Evolutionary conservation across 2,888 invertebrate species (phyloP).

Genomic region (Petrolisthes manimaculis): DNA sequence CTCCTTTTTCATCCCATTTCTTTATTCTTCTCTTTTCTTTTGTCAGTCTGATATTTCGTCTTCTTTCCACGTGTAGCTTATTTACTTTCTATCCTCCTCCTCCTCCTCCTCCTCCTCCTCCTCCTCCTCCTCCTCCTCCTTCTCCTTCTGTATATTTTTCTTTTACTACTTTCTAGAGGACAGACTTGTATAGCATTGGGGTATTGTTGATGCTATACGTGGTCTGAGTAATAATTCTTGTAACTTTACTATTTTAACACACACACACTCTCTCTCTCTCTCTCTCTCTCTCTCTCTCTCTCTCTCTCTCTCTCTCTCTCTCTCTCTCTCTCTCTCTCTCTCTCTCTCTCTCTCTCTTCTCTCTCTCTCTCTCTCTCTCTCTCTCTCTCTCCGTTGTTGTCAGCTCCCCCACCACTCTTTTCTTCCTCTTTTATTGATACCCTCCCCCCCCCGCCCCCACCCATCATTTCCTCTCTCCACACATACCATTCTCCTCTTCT

Average conservation of each 20-base stretch:
- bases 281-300: slow-evolving; percentile 31
- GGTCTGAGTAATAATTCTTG: background rate
- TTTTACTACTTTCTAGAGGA: background rate
- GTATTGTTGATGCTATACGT: background rate
- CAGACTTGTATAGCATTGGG: background rate
- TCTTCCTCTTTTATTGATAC: background rate
- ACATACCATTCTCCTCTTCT: background rate
- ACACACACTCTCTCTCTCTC: slow-evolving; percentile 14
- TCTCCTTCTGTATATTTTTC: background rate
- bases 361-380: slow-evolving; percentile 3
- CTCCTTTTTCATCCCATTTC: background rate
- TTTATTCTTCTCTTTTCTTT: background rate
- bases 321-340: background rate
- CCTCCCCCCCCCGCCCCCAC: background rate
- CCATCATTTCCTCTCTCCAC: background rate
- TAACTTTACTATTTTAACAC: background rate
- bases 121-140: background rate
- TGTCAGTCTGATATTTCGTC: background rate
- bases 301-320: background rate
- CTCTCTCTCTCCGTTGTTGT: background rate
- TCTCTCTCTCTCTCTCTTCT: background rate
- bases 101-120: background rate
- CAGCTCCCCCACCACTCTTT: background rate
- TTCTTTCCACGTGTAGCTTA: background rate
- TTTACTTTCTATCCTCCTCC: background rate